Percentiles rank a stretch among this genome's conserved stretches.
phyloP scores from a whole-genome alignment of 1,140 invertebrate genomes.

The Solenopsis fugax region DNA sequence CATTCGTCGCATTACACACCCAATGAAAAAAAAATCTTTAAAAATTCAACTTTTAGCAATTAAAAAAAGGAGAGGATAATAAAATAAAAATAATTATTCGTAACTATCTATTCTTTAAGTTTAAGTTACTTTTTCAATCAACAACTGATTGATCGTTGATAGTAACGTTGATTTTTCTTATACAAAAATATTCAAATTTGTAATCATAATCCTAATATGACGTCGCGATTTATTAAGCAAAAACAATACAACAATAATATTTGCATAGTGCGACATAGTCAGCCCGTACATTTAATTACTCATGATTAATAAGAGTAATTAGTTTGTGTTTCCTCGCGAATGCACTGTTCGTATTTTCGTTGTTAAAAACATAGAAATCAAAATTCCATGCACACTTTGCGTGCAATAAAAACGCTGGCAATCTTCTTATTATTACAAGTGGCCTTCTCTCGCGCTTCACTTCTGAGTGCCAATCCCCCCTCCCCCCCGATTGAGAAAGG shows the following conservation, averaged over 20 bases:
- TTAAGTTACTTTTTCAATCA: neutral
- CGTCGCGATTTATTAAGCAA: neutral
- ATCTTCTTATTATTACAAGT: constrained; percentile 56
- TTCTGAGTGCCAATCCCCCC: too few relatives aligned
- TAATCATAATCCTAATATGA: neutral
- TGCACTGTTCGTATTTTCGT: constrained; percentile 17
- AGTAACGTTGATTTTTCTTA: neutral
- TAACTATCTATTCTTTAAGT: neutral
- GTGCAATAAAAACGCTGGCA: constrained; percentile 51
- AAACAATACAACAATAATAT: neutral
- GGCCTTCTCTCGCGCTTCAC: constrained; percentile 22
- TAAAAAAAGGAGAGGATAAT: neutral
- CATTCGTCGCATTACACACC: neutral
- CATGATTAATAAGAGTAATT: constrained; percentile 47
- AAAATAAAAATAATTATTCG: constrained; percentile 16
- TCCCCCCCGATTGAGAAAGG: constrained; percentile 3
- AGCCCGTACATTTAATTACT: constrained; percentile 37
- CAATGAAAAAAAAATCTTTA: neutral
- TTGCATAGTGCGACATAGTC: neutral
- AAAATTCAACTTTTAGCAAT: constrained; percentile 5
- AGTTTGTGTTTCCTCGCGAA: constrained; percentile 14
- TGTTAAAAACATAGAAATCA: constrained; percentile 3
- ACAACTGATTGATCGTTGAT: neutral
- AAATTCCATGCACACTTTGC: constrained; percentile 27
- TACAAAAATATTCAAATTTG: neutral